Evolutionary conservation across 2,113 vertebrate genomes (phyloP).

Genomic region (Anguilla rostrata): DNA sequence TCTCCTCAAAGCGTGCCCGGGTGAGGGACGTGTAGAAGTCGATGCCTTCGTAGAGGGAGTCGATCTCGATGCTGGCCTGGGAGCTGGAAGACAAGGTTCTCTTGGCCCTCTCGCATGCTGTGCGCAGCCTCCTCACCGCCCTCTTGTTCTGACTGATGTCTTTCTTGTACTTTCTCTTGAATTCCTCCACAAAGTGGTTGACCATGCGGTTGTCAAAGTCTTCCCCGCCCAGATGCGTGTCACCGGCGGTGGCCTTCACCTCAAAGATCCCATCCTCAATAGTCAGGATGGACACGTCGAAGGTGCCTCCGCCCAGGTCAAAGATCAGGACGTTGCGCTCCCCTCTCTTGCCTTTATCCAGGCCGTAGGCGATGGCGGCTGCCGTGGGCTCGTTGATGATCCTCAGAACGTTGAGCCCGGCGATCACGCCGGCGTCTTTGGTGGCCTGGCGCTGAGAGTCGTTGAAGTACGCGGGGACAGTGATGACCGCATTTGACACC

Average conservation of each 20-base stretch:
- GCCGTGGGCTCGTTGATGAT: slow-evolving; percentile 13
- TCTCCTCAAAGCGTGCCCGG: slow-evolving; percentile 12
- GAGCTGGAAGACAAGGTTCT: slow-evolving; percentile 15
- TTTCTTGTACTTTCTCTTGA: slow-evolving; percentile 9
- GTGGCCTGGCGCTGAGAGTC: too few species aligned
- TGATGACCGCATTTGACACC: too few species aligned
- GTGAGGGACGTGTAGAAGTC: slow-evolving; percentile 21
- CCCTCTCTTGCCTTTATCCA: slow-evolving; percentile 11
- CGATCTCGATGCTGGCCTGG: slow-evolving; percentile 17
- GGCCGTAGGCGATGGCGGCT: slow-evolving; percentile 4
- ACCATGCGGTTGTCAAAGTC: slow-evolving; percentile 40
- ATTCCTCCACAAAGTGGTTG: not conserved
- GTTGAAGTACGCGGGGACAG: too few species aligned
- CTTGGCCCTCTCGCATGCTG: slow-evolving; percentile 17
- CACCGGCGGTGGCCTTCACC: slow-evolving; percentile 15
- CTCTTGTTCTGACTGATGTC: slow-evolving; percentile 14
- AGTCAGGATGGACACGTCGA: slow-evolving; percentile 4
- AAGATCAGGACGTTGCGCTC: slow-evolving; percentile 11
- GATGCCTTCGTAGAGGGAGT: slow-evolving; percentile 2
- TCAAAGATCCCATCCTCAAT: slow-evolving; percentile 8
- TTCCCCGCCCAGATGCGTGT: slow-evolving; percentile 47
- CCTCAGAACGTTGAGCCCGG: not conserved
- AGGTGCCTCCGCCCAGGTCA: not conserved
- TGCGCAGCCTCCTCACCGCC: slow-evolving; percentile 14
- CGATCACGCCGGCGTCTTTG: slow-evolving; percentile 11